Evolutionary conservation across 2,888 invertebrate species (phyloP).

Genomic region (Drosophila anomalipes): DNA sequence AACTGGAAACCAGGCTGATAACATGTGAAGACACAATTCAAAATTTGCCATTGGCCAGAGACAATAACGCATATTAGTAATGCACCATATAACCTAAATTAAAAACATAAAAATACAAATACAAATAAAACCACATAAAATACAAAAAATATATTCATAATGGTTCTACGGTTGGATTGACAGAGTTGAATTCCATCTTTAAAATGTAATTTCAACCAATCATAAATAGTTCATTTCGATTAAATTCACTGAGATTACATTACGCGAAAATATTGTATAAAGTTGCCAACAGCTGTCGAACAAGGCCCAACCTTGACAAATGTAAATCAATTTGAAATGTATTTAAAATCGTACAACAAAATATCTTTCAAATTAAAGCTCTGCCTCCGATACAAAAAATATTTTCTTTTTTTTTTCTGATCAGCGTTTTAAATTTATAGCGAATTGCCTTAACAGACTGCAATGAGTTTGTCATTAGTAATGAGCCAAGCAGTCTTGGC

Average conservation of each 20-base stretch:
- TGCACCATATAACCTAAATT: background rate
- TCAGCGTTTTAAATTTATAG: background rate
- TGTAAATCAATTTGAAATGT: background rate
- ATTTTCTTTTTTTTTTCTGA: background rate
- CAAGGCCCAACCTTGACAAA: background rate
- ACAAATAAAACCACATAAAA: background rate
- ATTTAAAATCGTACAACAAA: background rate
- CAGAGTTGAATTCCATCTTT: background rate
- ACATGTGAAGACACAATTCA: constrained; percentile 18
- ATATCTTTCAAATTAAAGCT: background rate
- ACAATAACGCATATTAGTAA: constrained; percentile 29
- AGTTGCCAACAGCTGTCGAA: background rate
- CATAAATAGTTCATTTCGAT: background rate
- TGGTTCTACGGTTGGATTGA: background rate
- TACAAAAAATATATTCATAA: background rate
- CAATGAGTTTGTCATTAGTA: background rate
- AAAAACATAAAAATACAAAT: background rate
- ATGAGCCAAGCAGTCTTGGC: background rate
- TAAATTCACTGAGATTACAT: background rate
- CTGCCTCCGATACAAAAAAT: background rate
- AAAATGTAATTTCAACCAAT: background rate
- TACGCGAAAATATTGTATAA: background rate
- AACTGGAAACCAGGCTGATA: constrained; percentile 24
- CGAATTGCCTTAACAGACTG: background rate
- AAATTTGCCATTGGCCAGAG: constrained; percentile 6